Evolutionary conservation across 2,113 vertebrate species (phyloP), one percentile per base, ranked within the genome.

Genomic region (Xiphorhynchus elegans): DNA sequence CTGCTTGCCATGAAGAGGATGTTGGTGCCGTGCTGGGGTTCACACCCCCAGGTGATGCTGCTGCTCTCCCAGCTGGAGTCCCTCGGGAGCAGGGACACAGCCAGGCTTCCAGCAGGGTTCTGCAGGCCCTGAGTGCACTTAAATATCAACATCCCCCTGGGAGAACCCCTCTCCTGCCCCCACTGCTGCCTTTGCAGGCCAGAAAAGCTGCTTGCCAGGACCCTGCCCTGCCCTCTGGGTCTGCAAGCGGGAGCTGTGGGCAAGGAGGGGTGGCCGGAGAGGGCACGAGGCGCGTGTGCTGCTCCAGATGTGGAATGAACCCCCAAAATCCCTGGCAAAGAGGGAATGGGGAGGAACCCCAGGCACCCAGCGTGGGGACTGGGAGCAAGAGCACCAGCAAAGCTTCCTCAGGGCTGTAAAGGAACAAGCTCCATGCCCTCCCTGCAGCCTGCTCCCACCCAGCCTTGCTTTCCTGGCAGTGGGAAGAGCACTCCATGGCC

Each of bases 241-340:
- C 11, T 8, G 35, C 46, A 5, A 3, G 4, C 0, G 6, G 21
- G 70, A 75, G 69, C 42, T 17, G 25, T 7, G 55, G 74, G 62
- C 16, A 15, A 13, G 53, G 33, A 13, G 2, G 37, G 66, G 7
- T 6, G 47, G 28, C 15, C 15, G 6, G 24, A 26, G 44, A 39
- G 33, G 2, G 29, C 39, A 3, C 2, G 7, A 12, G 20, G 23
- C 0, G 0, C 4, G 3, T 0, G 28, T 28, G 0, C 6, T 26
- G 11, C 55, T 40, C 4, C 5, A 8, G 73, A 1, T 2, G 39
- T 3, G 59, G 13, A 0, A 4, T 0, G 17, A 10, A 1, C 39
- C 58, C 25, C 9, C n/a, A 58, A 6, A 46, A 39, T 4, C 23
- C 35, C 72, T 17, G 13, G 8, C 25, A 21, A 24, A 12, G 46